Conservation (phyloP, 2,888 invertebrate species). For the Palloptera scutellata region DNA sequence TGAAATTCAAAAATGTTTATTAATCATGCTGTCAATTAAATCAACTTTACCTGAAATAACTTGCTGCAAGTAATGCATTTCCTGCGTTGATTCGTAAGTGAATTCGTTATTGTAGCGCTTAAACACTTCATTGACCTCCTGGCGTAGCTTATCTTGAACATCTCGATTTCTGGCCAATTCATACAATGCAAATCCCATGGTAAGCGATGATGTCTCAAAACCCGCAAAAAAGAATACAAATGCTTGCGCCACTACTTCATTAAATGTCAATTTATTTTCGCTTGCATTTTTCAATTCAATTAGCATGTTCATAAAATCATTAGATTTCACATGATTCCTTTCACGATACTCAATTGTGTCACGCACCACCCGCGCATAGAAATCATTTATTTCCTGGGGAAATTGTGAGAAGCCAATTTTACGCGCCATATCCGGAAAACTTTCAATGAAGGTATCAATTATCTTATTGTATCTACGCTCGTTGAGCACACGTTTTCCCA, state of each 20-base stretch:
- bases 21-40: not conserved
- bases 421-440: conserved; percentile 39
- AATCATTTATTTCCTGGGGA: conserved; percentile 48
- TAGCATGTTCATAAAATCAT: conserved; percentile 66
- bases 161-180: conserved; percentile 65
- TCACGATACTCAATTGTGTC: conserved; percentile 61
- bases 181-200: conserved; percentile 65
- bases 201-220: conserved; percentile 67
- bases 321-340: conserved; percentile 54
- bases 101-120: conserved; percentile 56
- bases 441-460: conserved; percentile 29
- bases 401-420: conserved; percentile 37
- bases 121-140: conserved; percentile 62
- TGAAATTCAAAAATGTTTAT: conserved; percentile 41
- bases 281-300: conserved; percentile 57
- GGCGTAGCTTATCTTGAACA: conserved; percentile 62
- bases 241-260: conserved; percentile 67
- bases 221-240: conserved; percentile 68
- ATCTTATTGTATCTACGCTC: conserved; percentile 28
- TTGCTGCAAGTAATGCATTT: conserved; percentile 65
- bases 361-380: conserved; percentile 55
- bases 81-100: conserved; percentile 57
- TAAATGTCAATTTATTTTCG: conserved; percentile 49
- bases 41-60: conserved; percentile 62
- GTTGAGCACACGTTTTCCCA: conserved; percentile 41